Conservation (phyloP, 2,797 vertebrate genomes). For the Hirundo rustica region DNA sequence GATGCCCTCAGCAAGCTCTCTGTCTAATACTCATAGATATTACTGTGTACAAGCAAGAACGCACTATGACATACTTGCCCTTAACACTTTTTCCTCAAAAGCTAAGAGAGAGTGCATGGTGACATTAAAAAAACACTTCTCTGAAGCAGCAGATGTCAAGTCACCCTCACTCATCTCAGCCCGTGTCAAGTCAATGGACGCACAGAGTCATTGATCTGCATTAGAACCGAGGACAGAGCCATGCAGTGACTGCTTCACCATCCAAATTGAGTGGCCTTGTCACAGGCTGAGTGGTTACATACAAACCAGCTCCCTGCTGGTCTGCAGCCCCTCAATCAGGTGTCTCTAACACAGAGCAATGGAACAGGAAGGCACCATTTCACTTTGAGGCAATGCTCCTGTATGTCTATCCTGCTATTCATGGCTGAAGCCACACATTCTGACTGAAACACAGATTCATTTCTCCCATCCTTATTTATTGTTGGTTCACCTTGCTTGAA, state of each 20-base stretch:
- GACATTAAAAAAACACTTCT: neutral
- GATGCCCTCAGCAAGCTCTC: neutral
- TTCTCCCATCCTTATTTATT: neutral
- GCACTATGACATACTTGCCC: neutral
- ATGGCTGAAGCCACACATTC: neutral
- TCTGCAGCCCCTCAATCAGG: neutral
- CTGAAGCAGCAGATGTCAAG: neutral
- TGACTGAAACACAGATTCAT: neutral
- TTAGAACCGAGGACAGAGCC: neutral
- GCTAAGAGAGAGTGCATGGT: neutral
- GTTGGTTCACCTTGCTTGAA: neutral
- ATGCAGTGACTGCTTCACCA: neutral
- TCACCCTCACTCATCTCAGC: neutral
- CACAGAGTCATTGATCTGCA: neutral
- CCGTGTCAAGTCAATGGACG: neutral
- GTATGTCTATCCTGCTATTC: neutral
- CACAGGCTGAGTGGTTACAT: accelerated
- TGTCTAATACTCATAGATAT: neutral
- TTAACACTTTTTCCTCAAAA: neutral
- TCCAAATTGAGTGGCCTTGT: neutral
- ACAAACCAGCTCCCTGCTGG: neutral
- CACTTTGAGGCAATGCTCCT: neutral
- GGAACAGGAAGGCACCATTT: neutral
- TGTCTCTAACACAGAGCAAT: neutral
- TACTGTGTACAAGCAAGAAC: neutral